These are phyloP conservation scores for Kryptolebias marmoratus DNA, from an alignment of 2,113 vertebrate genomes.

Conservation along the genomic window DNA sequence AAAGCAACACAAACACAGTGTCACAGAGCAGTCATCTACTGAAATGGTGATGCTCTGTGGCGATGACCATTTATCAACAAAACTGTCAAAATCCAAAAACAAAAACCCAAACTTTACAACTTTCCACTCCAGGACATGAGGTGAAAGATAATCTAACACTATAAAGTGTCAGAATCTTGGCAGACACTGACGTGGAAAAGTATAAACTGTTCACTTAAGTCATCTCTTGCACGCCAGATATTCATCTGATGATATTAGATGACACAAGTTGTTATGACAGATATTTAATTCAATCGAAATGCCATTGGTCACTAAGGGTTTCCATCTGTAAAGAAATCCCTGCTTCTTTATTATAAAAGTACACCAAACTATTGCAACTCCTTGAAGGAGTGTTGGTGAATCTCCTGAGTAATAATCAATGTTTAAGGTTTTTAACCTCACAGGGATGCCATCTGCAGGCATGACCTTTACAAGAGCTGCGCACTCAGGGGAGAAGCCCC, in stretches of 20 bases:
- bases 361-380: neutral
- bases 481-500: conserved; percentile 55
- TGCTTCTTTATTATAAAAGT: neutral
- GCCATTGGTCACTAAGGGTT: neutral
- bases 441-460: conserved; percentile 55
- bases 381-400: neutral
- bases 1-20: conserved; percentile 38
- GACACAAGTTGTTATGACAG: too few species aligned
- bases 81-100: conserved; percentile 37
- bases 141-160: conserved; percentile 12
- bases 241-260: neutral
- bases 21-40: conserved; percentile 33
- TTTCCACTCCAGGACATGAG: conserved; percentile 3
- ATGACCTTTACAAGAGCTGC: conserved; percentile 59
- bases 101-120: conserved; percentile 32
- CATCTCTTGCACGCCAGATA: neutral
- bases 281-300: neutral
- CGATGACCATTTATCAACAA: conserved; percentile 41
- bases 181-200: neutral
- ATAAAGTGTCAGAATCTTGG: conserved; percentile 2
- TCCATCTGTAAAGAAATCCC: neutral
- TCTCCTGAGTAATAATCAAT: conserved; percentile 29
- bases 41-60: conserved; percentile 46
- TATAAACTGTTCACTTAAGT: neutral
- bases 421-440: conserved; percentile 46